A percentile compares a stretch with the other conserved stretches of the same genome.
Evolutionary conservation across 2,888 invertebrate species (phyloP).

Genomic region (Mesochorus sp.): DNA sequence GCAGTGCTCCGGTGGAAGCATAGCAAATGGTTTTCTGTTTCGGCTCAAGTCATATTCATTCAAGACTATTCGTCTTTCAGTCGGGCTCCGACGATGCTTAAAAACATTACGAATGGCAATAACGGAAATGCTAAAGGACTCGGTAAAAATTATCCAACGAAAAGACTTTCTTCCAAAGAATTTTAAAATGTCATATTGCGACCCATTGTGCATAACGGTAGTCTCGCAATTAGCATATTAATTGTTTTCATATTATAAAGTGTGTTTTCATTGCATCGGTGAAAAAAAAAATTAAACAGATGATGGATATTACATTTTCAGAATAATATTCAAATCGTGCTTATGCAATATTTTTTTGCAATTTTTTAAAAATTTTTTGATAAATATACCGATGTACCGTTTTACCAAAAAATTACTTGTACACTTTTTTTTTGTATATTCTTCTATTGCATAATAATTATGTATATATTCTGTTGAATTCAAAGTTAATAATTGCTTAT

Average conservation of each 20-base stretch:
- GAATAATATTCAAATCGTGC: not conserved
- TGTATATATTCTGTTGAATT: too few relatives aligned
- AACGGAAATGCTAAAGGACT: constrained; percentile 14
- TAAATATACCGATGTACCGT: too few relatives aligned
- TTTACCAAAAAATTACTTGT: not conserved
- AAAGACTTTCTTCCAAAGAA: not conserved
- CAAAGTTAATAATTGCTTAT: not conserved
- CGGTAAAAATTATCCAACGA: not conserved
- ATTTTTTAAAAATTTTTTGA: too few relatives aligned
- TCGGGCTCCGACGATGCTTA: not conserved
- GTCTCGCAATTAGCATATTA: constrained; percentile 26
- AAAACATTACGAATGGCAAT: constrained; percentile 23
- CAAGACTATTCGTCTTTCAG: not conserved
- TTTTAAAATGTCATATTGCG: not conserved
- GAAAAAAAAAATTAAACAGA: too few relatives aligned
- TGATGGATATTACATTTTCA: not conserved
- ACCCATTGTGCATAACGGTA: not conserved
- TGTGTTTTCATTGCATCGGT: not conserved
- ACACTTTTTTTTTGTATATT: too few relatives aligned
- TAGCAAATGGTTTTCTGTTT: not conserved
- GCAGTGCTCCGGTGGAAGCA: not conserved
- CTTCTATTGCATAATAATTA: too few relatives aligned
- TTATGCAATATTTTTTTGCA: not conserved
- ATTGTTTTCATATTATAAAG: constrained; percentile 21
- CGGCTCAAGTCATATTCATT: constrained; percentile 30